Percentiles rank a stretch among this genome's conserved stretches.
These are phyloP conservation scores for Psylliodes chrysocephalus DNA, from an alignment of 2,888 invertebrate genomes.

Conservation along the genomic window DNA sequence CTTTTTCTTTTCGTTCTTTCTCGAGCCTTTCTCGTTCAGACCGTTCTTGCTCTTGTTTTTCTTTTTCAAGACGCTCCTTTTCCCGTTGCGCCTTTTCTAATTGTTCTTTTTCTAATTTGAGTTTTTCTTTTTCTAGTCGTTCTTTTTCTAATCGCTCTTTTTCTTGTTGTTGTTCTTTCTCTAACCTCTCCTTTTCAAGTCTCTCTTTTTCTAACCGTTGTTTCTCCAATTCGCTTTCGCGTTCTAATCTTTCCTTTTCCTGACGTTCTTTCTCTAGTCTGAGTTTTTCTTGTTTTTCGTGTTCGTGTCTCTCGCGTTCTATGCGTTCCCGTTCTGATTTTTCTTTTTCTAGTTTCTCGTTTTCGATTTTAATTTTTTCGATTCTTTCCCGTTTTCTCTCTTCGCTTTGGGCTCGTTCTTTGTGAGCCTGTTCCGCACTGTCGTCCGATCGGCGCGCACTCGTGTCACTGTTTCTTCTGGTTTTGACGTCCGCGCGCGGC, in stretches of 20 bases:
- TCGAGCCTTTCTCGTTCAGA: slow-evolving; percentile 54
- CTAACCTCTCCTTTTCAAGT: slow-evolving; percentile 61
- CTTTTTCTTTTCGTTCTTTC: slow-evolving; percentile 42
- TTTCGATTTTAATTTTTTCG: slow-evolving; percentile 61
- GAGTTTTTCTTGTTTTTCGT: slow-evolving; percentile 63
- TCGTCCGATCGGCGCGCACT: slow-evolving; percentile 54
- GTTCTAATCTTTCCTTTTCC: slow-evolving; percentile 59
- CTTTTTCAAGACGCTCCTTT: slow-evolving; percentile 62
- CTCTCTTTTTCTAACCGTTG: slow-evolving; percentile 62
- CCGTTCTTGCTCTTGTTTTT: slow-evolving; percentile 61
- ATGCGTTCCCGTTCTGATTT: slow-evolving; percentile 58
- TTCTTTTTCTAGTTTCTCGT: slow-evolving; percentile 56
- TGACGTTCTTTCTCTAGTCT: slow-evolving; percentile 58
- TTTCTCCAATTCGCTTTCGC: slow-evolving; percentile 52
- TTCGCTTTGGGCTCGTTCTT: slow-evolving; percentile 60
- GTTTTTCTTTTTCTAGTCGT: slow-evolving; percentile 61
- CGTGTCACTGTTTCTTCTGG: slow-evolving; percentile 58
- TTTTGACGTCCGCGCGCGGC: slow-evolving; percentile 53
- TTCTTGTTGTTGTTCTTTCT: slow-evolving; percentile 57
- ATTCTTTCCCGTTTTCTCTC: slow-evolving; percentile 59
- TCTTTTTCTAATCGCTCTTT: slow-evolving; percentile 61
- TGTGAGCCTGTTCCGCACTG: slow-evolving; percentile 53
- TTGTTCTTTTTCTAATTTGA: slow-evolving; percentile 61
- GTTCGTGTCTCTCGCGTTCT: slow-evolving; percentile 58
- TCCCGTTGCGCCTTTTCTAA: slow-evolving; percentile 60